Evolutionary conservation across 2,888 invertebrate genomes (phyloP).

Genomic region (Athalia cordata): DNA sequence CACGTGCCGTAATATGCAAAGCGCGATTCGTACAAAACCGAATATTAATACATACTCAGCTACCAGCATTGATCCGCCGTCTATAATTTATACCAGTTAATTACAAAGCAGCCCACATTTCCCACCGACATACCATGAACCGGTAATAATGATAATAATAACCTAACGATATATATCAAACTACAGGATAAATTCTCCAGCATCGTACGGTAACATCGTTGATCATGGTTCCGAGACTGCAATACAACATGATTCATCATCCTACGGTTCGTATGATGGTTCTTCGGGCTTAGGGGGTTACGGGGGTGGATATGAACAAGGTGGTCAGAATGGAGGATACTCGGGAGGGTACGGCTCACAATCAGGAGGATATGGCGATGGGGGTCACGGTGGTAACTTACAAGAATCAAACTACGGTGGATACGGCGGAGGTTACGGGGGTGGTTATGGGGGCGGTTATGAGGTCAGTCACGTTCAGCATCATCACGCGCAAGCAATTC

Average conservation of each 20-base stretch:
- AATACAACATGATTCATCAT: constrained; percentile 48
- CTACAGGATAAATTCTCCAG: constrained; percentile 12
- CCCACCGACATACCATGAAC: no score
- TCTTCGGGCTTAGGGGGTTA: constrained; percentile 42
- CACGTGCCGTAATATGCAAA: no score
- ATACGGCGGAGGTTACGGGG: constrained; percentile 50
- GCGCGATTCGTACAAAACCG: no score
- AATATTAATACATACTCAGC: no score
- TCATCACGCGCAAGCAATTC: constrained; percentile 74
- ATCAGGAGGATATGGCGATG: constrained; percentile 50
- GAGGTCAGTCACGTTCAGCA: constrained; percentile 63
- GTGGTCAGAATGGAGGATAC: constrained; percentile 23
- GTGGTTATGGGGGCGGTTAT: constrained; percentile 51
- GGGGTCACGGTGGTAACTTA: constrained; percentile 34
- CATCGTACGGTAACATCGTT: constrained; percentile 30
- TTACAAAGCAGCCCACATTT: no score
- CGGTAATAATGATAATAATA: neutral
- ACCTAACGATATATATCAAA: neutral
- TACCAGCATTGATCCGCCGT: no score
- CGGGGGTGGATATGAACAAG: constrained; percentile 61
- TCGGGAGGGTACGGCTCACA: constrained; percentile 41
- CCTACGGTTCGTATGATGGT: constrained; percentile 52
- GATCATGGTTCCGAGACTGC: constrained; percentile 16
- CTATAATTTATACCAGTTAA: no score
- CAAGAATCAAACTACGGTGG: neutral